phyloP scores from a whole-genome alignment of 2,888 invertebrate genomes.

The Diploptera punctata region DNA sequence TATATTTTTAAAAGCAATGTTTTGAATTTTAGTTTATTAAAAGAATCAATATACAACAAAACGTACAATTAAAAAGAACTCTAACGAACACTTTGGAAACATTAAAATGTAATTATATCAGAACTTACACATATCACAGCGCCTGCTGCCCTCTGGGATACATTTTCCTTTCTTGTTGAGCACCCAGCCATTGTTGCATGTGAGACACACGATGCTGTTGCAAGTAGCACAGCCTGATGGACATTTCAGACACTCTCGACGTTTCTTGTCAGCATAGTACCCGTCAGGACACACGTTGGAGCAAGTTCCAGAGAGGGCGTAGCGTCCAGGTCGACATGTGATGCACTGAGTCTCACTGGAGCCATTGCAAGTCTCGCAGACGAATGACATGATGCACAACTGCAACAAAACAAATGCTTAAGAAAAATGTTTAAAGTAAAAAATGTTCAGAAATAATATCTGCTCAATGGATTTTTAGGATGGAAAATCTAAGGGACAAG shows the following conservation, averaged over 20 bases:
- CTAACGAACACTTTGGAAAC: too few species aligned
- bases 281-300: slow-evolving; percentile 72
- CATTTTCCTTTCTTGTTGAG: slow-evolving; percentile 79
- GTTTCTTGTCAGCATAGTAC: slow-evolving; percentile 77
- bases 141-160: slow-evolving; percentile 71
- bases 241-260: slow-evolving; percentile 81
- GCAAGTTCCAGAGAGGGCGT: slow-evolving; percentile 75
- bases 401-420: slow-evolving; percentile 47
- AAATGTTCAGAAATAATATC: slow-evolving; percentile 38
- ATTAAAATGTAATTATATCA: too few species aligned
- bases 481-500: too few species aligned
- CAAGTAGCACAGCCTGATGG: slow-evolving; percentile 80
- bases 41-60: too few species aligned
- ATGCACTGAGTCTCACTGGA: slow-evolving; percentile 81
- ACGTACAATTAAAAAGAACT: too few species aligned
- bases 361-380: slow-evolving; percentile 84
- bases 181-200: slow-evolving; percentile 77
- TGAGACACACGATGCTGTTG: slow-evolving; percentile 72
- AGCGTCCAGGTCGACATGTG: slow-evolving; percentile 76
- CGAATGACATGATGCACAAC: slow-evolving; percentile 79
- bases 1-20: too few species aligned
- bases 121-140: slow-evolving; percentile 71
- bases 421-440: too few species aligned
- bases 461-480: too few species aligned
- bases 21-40: too few species aligned